phyloP scores from a whole-genome alignment of 2,113 vertebrate genomes.

The Limanda limanda region DNA sequence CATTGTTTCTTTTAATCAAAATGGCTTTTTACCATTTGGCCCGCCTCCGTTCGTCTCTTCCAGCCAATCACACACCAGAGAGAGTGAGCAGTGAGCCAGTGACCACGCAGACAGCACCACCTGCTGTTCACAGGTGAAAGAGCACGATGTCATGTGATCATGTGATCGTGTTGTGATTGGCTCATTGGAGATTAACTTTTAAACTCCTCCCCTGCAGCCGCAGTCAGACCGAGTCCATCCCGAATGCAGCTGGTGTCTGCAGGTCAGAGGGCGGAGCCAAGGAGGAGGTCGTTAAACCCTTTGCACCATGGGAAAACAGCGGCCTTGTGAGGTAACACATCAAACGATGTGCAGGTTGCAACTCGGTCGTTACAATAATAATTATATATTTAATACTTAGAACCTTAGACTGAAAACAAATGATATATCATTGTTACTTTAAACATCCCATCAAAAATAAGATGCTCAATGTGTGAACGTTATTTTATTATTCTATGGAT shows the following conservation, averaged over 20 bases:
- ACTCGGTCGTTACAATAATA: too few relatives aligned
- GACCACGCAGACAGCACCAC: neutral
- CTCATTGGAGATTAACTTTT: neutral
- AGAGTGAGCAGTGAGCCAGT: neutral
- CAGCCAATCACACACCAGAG: constrained; percentile 12
- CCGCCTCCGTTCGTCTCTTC: neutral
- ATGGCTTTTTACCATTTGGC: too few relatives aligned
- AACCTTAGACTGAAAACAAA: too few relatives aligned
- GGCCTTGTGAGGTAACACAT: constrained; percentile 81
- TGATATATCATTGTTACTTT: too few relatives aligned
- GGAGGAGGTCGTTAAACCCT: constrained; percentile 82
- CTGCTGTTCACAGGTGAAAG: constrained; percentile 39
- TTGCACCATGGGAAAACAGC: constrained; percentile 89
- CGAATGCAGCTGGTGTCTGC: constrained; percentile 63
- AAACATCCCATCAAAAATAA: too few relatives aligned
- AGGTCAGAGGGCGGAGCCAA: constrained; percentile 84
- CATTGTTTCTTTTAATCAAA: too few relatives aligned
- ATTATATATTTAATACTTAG: too few relatives aligned
- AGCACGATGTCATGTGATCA: neutral
- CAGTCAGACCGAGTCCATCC: neutral
- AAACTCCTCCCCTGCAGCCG: neutral
- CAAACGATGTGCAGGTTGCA: neutral
- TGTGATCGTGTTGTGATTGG: neutral
- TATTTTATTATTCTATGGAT: neutral
- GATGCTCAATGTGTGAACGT: too few relatives aligned